These are phyloP conservation scores for Crocuta crocuta DNA, from an alignment of 2,113 vertebrate genomes.

Conservation along the genomic window DNA sequence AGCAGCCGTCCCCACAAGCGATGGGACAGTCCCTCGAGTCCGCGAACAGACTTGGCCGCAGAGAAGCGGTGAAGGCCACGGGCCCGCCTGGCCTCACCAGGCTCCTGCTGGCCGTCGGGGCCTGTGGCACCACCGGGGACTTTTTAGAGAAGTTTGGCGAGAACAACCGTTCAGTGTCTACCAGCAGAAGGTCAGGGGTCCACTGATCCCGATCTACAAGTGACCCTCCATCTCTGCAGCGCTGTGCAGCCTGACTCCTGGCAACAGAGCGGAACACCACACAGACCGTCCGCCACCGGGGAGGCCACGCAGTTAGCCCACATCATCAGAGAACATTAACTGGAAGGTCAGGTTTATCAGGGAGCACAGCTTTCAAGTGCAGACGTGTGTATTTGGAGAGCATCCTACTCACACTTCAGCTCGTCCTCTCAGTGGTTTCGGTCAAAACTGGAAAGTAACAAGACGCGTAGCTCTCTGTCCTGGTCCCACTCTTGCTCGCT, in stretches of 20 bases:
- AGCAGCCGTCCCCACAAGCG: neutral
- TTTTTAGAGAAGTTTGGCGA: neutral
- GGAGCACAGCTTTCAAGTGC: neutral
- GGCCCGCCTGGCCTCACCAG: rapidly evolving
- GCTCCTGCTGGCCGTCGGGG: neutral
- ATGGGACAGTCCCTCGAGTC: neutral
- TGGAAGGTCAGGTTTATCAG: slow-evolving; percentile 80
- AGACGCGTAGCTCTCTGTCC: slow-evolving; percentile 21
- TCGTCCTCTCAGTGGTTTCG: slow-evolving; percentile 58
- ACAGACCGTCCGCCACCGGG: slow-evolving; percentile 37
- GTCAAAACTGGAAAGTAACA: slow-evolving; percentile 86
- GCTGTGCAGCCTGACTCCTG: neutral
- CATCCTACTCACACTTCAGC: slow-evolving; percentile 46
- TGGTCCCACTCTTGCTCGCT: neutral
- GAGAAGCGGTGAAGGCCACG: neutral
- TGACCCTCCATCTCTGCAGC: neutral
- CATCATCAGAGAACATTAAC: slow-evolving; percentile 52
- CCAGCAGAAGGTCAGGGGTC: neutral
- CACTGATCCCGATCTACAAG: neutral
- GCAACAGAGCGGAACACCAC: neutral
- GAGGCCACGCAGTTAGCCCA: neutral
- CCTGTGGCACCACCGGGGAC: too few species aligned
- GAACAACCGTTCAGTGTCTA: neutral
- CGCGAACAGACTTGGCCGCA: neutral
- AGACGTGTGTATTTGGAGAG: slow-evolving; percentile 33